Evolutionary conservation across 2,797 vertebrate species (phyloP).

Genomic region (Ciconia nigra): DNA sequence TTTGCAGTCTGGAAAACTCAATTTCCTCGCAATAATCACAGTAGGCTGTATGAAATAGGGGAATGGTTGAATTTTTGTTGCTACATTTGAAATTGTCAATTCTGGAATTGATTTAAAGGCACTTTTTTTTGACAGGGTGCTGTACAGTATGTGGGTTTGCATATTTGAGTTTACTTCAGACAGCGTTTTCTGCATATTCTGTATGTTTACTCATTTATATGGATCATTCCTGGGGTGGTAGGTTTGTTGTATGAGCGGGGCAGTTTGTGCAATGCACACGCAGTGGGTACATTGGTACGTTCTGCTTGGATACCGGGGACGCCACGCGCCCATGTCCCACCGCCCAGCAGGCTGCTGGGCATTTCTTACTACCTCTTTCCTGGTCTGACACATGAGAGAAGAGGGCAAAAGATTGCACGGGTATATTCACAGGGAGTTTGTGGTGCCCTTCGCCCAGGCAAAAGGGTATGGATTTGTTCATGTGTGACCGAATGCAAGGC

Average conservation of each 20-base stretch:
- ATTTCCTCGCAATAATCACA: neutral
- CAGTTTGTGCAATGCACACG: neutral
- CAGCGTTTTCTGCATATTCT: neutral
- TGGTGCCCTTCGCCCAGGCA: neutral
- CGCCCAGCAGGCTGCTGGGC: neutral
- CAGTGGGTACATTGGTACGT: neutral
- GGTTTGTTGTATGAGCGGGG: neutral
- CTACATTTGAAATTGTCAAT: neutral
- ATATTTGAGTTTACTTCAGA: neutral
- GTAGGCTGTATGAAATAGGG: neutral
- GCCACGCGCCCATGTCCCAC: neutral
- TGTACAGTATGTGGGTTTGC: neutral
- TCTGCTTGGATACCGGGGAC: neutral
- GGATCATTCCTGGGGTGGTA: neutral
- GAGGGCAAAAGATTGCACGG: neutral
- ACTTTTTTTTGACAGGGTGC: too few species aligned
- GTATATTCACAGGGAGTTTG: neutral
- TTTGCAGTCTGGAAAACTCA: neutral
- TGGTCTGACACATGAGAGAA: fast-evolving
- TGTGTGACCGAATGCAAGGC: neutral
- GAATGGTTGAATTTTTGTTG: neutral
- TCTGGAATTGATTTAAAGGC: neutral
- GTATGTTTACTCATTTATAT: neutral
- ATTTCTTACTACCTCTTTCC: neutral
- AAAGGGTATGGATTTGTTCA: neutral